phyloP scores from a whole-genome alignment of 2,797 vertebrate species.

The Staurois parvus region DNA sequence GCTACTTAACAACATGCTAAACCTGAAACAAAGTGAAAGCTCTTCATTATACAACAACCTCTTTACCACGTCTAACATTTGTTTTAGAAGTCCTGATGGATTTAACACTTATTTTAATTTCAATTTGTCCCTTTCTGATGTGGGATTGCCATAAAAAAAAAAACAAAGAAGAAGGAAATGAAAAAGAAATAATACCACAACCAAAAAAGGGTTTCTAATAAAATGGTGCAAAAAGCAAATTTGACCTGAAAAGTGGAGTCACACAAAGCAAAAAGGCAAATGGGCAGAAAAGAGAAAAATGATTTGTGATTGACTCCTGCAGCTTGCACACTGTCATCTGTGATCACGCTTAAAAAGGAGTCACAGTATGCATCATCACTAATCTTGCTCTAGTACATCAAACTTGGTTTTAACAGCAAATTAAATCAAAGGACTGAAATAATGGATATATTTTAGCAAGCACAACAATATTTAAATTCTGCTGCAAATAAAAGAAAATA shows the following conservation, averaged over 20 bases:
- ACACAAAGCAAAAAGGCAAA: no score
- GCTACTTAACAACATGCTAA: constrained; percentile 37
- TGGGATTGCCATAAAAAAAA: background rate
- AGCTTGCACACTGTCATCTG: no score
- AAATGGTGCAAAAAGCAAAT: no score
- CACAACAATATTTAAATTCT: background rate
- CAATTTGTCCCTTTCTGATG: background rate
- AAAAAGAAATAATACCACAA: no score
- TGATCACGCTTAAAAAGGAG: background rate
- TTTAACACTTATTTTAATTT: constrained; percentile 1
- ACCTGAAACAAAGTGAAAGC: constrained; percentile 33
- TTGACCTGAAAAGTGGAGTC: no score
- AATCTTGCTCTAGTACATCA: background rate
- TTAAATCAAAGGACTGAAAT: background rate
- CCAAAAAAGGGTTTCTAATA: background rate
- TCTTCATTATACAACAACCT: constrained; percentile 43
- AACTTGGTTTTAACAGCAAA: background rate
- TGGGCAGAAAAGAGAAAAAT: background rate
- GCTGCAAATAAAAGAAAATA: background rate
- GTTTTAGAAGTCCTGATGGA: constrained; percentile 23
- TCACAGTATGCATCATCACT: background rate
- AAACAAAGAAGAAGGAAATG: no score
- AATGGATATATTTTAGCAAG: background rate
- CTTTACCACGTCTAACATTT: constrained; percentile 33
- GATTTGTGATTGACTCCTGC: background rate